phyloP scores from a whole-genome alignment of 2,113 vertebrate genomes.

The Tretioscincus oriximinensis region DNA sequence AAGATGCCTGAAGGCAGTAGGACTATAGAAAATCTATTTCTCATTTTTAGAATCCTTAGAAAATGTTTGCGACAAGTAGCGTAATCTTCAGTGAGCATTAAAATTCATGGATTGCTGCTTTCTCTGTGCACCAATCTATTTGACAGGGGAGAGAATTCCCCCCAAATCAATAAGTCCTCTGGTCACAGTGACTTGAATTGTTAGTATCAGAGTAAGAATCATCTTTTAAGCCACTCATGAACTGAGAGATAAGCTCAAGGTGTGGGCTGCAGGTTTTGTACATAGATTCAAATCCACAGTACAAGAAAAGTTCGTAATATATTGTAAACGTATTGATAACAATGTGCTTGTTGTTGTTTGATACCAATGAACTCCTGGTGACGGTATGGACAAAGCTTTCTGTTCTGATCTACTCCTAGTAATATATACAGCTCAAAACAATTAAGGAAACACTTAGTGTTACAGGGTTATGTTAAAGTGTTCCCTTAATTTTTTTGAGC shows the following conservation, averaged over 20 bases:
- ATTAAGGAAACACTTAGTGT: too few species aligned
- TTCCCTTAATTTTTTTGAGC: too few species aligned
- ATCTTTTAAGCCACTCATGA: rapidly evolving
- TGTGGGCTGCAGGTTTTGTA: neutral
- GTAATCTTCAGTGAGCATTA: slow-evolving; percentile 14
- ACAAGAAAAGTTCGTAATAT: neutral
- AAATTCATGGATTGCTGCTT: slow-evolving; percentile 36
- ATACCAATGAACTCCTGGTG: too few species aligned
- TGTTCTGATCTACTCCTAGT: too few species aligned
- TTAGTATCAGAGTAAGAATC: neutral
- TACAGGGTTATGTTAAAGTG: too few species aligned
- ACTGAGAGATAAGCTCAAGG: slow-evolving; percentile 1
- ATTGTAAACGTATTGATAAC: neutral
- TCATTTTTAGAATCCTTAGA: slow-evolving; percentile 21
- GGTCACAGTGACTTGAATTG: neutral
- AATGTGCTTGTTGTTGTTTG: neutral
- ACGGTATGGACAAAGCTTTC: too few species aligned
- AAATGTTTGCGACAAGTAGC: slow-evolving; percentile 21
- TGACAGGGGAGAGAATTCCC: slow-evolving; percentile 2
- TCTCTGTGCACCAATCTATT: neutral
- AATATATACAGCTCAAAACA: too few species aligned
- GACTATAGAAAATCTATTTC: neutral
- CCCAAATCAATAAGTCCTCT: neutral
- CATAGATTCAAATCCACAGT: neutral
- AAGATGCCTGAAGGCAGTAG: neutral